Base-by-base conservation (phyloP, 2,888 invertebrate species). In the Drosophila falleni region DNA sequence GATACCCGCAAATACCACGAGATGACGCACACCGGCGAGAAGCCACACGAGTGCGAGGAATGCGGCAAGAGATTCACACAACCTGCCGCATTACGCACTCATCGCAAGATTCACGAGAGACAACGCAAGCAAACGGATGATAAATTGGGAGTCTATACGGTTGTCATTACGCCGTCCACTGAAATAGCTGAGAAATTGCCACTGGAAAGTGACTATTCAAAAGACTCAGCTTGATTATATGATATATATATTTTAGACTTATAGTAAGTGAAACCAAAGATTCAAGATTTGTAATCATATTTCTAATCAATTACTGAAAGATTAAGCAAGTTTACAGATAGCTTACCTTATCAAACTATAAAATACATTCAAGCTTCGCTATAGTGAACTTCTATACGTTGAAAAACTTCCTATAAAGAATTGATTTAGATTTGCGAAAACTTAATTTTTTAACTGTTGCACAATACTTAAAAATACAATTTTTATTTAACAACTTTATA, bases 21-120 rank as follows among this genome's bases (percentile, higher is more conserved):
- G 75, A 91, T 92, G 92, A 91, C 81, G 4, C 92, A 92, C 66
- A 92, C 91, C 0, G 92, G 91, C 0, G 92, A 92, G 61, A 92
- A 90, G 49, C 92, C 91, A 6, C 80, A 91, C 33, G 79, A 74
- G 31, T 92, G 92, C 9, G 54, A 71, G 0, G 79, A 84, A n/a
- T 92, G 92, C 35, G 89, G 87, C 37, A 89, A 89, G 19, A 70
- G 85, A 3, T 92, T 92, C 41, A 87, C 83, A 0, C 92, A 92
- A 63, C 87, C 86, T 0, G 84, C 90, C 0, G 90, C 91, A 0
- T 59, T 92, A 5, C 87, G 90, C 3, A 90, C 89, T 0, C 92
- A 92, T 65, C 78, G 81, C 5, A 90, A 91, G 62, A 80, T 87
- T 11, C 92, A 92, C 26, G 63, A 80, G 10, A 68, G 78, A 1